Evolutionary conservation across 1,140 invertebrate genomes (phyloP), one percentile per base, ranked within the genome.

Genomic region (Pararge aegeria): DNA sequence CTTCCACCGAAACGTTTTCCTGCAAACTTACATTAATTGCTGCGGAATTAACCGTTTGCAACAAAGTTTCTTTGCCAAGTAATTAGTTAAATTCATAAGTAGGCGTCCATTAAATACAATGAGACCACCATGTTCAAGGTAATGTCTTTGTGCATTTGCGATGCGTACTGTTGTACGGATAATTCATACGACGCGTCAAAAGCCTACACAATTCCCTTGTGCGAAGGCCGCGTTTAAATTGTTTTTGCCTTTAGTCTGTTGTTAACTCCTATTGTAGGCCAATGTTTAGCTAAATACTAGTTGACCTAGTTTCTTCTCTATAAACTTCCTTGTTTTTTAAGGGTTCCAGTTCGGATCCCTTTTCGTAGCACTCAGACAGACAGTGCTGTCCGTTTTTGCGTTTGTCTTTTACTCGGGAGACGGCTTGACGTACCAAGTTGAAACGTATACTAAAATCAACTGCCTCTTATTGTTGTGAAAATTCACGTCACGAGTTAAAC

Each of bases 161-260:
- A 70, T 73, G 66, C 63, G 64, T 16, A 49, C 5, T 21, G 48
- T 21, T 64, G 50, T 67, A 61, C 63, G 60, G 62, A 52, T 74
- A 78, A 80, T 83, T 74, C 65, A 70, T 69, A 72, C 61, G 70
- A 63, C 68, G 69, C 64, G 70, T 71, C 73, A 65, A 65, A 75
- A 73, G 60, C 71, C 77, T 80, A 80, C 77, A 71, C 71, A 65
- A 61, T 61, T 74, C 65, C 65, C 64, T 55, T 55, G 51, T 62
- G 64, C 68, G 69, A 73, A 82, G 83, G 76, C 65, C 73, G 60
- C 64, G 68, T 70, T 78, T 70, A 85, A 85, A 83, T 82, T 73
- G 73, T 75, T 83, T 75, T 83, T 75, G 66, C 82, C 83, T 84
- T 80, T 76, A 64, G 65, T 42, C 46, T 73, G 68, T 80, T 80